Base-by-base conservation (phyloP, 2,888 invertebrate genomes). In the Drosophila maculinotata region DNA sequence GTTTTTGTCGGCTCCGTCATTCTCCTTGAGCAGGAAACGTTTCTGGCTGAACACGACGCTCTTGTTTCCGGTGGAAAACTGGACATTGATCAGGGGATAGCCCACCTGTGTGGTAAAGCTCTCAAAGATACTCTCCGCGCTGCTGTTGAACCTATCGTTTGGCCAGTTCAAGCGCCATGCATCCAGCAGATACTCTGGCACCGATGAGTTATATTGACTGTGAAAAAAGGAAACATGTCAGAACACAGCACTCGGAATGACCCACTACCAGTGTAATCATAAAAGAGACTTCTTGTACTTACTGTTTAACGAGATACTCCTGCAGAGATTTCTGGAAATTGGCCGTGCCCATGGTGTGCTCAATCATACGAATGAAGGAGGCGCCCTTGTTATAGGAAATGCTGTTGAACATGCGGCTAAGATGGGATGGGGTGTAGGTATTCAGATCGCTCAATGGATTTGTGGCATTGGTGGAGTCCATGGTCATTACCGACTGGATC, bases 381-480 rank as follows among this genome's bases (percentile, higher is more conserved):
- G 92, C 93, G 0, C 94, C 95, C 88, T 96, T 96, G 70, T 93
- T 93, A 82, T 96, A 96, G 0, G 94, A 93, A 58, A 96, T 93
- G 1, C 92, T 92, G 31, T 94, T 94, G 79, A 96, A 96, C 92
- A 94, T 94, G 0, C 90, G 91, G 5, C 92, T 91, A 4, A 95
- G 93, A 67, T 95, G 92, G 0, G 86, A 82, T 0, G 94, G 94
- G 6, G 93, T 93, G 7, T 92, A 92, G 0, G 94, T 93, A 3
- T 92, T 90, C 7, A 90, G 88, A 45, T 93, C 92, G 1, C 93
- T 94, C 73, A 96, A 90, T 0, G 96, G 93, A 47, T 94, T 93
- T 0, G 94, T 93, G 14, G 90, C 91, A 20, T 91, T 89, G 0
- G 92, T 90, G n/a, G 94, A 93, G 81, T 96, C 96, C 65, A 89